These are phyloP conservation scores for Glomeris maerens DNA, from an alignment of 1,140 invertebrate genomes.

Conservation along the genomic window DNA sequence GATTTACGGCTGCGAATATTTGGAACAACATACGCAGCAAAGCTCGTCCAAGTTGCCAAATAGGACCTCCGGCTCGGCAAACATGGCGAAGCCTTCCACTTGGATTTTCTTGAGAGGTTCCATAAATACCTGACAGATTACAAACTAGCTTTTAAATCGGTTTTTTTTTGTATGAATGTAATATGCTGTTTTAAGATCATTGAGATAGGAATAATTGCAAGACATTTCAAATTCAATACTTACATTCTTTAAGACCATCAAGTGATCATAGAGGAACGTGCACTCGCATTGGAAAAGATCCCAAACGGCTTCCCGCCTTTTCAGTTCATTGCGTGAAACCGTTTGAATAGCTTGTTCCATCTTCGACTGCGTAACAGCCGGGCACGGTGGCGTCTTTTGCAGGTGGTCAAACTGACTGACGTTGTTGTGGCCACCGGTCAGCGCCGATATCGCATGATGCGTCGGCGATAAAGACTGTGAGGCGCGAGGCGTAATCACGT, in stretches of 20 bases:
- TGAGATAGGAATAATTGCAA: background rate
- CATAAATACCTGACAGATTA: constrained; percentile 45
- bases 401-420: background rate
- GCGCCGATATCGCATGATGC: constrained; percentile 13
- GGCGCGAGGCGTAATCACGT: constrained; percentile 20
- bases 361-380: too few species aligned
- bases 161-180: background rate
- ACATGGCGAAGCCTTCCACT: constrained; percentile 52
- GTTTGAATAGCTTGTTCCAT: constrained; percentile 6
- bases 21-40: constrained; percentile 39
- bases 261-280: constrained; percentile 49
- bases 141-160: constrained; percentile 7
- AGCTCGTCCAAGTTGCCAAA: constrained; percentile 56
- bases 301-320: constrained; percentile 47
- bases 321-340: constrained; percentile 19
- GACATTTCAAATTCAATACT: constrained; percentile 22
- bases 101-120: constrained; percentile 54
- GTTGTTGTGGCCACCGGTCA: background rate
- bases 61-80: constrained; percentile 49
- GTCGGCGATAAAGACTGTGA: constrained; percentile 14
- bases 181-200: background rate
- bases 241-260: constrained; percentile 56
- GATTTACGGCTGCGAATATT: background rate
- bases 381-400: background rate
- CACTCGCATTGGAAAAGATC: constrained; percentile 54